Percentiles rank a stretch among this genome's conserved stretches.
Conservation (phyloP, 2,113 vertebrate species). For the Syngnathus typhle region DNA sequence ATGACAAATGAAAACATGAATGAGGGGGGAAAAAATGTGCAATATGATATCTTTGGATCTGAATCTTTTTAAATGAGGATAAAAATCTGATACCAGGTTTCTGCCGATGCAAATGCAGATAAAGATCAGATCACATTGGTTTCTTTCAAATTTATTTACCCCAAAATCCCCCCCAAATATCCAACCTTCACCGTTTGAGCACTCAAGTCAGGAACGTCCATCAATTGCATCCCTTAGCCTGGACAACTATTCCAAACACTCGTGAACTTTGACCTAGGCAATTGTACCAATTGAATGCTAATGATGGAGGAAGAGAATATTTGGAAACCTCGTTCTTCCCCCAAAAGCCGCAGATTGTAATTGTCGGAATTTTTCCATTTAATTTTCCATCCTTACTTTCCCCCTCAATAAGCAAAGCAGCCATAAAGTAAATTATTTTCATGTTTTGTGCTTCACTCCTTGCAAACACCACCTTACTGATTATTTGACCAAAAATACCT, state of each 20-base stretch:
- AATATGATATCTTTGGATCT: background rate
- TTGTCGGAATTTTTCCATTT: background rate
- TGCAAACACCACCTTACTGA: background rate
- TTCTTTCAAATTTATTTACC: background rate
- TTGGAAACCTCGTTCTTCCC: constrained; percentile 9
- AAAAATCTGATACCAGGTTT: background rate
- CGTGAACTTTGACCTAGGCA: constrained; percentile 44
- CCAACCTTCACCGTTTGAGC: constrained; percentile 24
- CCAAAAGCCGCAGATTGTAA: constrained; percentile 30
- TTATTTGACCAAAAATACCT: background rate
- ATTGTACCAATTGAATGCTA: constrained; percentile 45
- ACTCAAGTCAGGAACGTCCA: constrained; percentile 8
- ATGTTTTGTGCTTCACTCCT: background rate
- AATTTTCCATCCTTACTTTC: background rate
- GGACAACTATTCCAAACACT: constrained; percentile 17
- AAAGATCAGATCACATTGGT: background rate
- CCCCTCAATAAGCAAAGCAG: background rate
- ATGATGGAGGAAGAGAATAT: constrained; percentile 48
- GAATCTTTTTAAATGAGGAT: background rate
- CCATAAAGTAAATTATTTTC: background rate
- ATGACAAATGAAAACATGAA: no score
- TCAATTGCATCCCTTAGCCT: constrained; percentile 4
- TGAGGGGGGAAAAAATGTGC: background rate
- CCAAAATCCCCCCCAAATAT: background rate
- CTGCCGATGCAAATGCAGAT: background rate